phyloP scores from a whole-genome alignment of 2,888 invertebrate species.

The Quadroppia sp. region DNA sequence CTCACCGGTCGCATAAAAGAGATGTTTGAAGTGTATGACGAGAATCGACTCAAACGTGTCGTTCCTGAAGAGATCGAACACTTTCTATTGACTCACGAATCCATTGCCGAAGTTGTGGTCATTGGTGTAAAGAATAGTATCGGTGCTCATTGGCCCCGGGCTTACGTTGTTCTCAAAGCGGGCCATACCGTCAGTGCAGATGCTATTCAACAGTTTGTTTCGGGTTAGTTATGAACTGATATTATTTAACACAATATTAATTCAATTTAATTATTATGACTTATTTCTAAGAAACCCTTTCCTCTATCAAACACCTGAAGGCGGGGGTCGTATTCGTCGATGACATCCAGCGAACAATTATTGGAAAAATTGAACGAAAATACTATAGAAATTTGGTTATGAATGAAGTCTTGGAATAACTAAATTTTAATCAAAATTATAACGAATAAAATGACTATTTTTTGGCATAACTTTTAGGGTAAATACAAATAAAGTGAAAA shows the following conservation, averaged over 20 bases:
- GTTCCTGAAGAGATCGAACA: conserved; percentile 19
- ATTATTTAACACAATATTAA: background rate
- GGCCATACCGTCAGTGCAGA: background rate
- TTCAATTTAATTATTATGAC: background rate
- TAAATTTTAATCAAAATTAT: too few species aligned
- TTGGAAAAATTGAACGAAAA: background rate
- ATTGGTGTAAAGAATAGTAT: conserved; percentile 9
- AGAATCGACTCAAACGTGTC: too few species aligned
- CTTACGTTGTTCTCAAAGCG: conserved; percentile 20
- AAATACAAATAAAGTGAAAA: too few species aligned
- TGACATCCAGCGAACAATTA: background rate
- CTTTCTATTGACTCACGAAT: conserved; percentile 12
- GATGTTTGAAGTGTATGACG: too few species aligned
- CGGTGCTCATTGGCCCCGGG: background rate
- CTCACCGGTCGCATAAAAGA: conserved; percentile 24
- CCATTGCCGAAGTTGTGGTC: conserved; percentile 23
- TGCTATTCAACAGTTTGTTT: conserved; percentile 7
- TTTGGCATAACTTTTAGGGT: too few species aligned
- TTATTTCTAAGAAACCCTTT: background rate
- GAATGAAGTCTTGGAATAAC: background rate
- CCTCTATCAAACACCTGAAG: background rate
- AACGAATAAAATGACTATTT: too few species aligned
- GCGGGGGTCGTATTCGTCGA: background rate
- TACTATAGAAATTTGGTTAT: background rate
- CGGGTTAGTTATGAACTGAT: background rate